Evolutionary conservation across 2,888 invertebrate species (phyloP).

Genomic region (Melinopterus prodromus): DNA sequence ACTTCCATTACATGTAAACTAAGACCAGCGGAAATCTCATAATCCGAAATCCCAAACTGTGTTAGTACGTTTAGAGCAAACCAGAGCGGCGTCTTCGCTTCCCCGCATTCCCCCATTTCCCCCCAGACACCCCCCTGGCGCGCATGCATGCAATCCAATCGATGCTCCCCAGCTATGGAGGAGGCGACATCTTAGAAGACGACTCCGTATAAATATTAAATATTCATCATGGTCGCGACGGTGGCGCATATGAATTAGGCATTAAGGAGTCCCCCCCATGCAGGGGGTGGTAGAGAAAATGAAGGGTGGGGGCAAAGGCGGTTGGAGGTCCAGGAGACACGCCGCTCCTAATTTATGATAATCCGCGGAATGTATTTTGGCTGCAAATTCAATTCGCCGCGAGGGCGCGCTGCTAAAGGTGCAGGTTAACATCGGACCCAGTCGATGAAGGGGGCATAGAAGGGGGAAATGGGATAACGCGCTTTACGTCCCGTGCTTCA

Average conservation of each 20-base stretch:
- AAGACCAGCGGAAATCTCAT: constrained; percentile 16
- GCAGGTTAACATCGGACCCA: constrained; percentile 14
- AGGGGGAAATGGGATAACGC: neutral
- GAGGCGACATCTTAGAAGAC: neutral
- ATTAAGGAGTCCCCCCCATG: constrained; percentile 46
- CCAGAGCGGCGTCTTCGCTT: neutral
- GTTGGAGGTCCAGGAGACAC: constrained; percentile 43
- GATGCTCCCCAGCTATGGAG: neutral
- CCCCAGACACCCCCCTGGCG: neutral
- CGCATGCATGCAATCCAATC: constrained; percentile 4
- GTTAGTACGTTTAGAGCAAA: constrained; percentile 18
- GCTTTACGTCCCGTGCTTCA: neutral
- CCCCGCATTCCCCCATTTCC: neutral
- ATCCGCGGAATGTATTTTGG: constrained; percentile 55
- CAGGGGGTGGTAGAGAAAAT: constrained; percentile 4
- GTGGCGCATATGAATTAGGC: constrained; percentile 56
- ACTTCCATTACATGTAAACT: constrained; percentile 19
- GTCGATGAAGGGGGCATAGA: neutral
- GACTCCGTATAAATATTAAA: constrained; percentile 47
- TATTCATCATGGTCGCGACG: constrained; percentile 56
- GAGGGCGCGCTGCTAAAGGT: constrained; percentile 20
- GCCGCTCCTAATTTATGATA: constrained; percentile 55
- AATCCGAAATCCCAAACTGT: constrained; percentile 25
- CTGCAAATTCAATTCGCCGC: constrained; percentile 49
- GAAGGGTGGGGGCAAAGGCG: constrained; percentile 10